These are phyloP conservation scores for Anthophora plumipes DNA, from an alignment of 2,888 invertebrate genomes.

Conservation along the genomic window DNA sequence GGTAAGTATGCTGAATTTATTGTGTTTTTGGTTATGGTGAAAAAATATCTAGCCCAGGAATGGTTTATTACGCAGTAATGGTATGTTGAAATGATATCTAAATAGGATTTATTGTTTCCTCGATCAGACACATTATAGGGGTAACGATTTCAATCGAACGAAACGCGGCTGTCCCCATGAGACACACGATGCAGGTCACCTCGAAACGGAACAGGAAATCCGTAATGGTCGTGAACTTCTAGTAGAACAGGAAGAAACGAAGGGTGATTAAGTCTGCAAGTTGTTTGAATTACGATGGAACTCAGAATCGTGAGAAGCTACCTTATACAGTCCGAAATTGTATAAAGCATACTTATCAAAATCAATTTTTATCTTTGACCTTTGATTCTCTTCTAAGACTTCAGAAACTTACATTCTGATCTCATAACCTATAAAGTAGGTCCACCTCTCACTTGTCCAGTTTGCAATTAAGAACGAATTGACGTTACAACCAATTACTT, in stretches of 20 bases:
- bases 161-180: background rate
- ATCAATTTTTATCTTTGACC: too few species aligned
- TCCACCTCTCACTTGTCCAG: too few species aligned
- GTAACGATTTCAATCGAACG: background rate
- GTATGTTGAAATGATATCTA: background rate
- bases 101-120: background rate
- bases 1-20: background rate
- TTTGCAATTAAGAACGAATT: too few species aligned
- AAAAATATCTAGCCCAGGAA: background rate
- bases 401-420: too few species aligned
- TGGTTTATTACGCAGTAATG: background rate
- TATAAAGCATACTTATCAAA: too few species aligned
- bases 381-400: too few species aligned
- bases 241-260: constrained; percentile 2
- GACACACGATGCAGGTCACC: constrained; percentile 1
- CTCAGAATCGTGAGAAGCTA: constrained; percentile 1
- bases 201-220: constrained; percentile 16
- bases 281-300: constrained; percentile 13
- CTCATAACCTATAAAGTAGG: too few species aligned
- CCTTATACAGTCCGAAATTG: background rate
- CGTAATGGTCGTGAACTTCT: constrained; percentile 3
- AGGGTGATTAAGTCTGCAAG: constrained; percentile 20
- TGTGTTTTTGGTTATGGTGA: background rate
- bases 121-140: background rate
- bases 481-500: too few species aligned